These are phyloP conservation scores for Aegithalos caudatus DNA, from an alignment of 2,113 vertebrate genomes.

Conservation along the genomic window DNA sequence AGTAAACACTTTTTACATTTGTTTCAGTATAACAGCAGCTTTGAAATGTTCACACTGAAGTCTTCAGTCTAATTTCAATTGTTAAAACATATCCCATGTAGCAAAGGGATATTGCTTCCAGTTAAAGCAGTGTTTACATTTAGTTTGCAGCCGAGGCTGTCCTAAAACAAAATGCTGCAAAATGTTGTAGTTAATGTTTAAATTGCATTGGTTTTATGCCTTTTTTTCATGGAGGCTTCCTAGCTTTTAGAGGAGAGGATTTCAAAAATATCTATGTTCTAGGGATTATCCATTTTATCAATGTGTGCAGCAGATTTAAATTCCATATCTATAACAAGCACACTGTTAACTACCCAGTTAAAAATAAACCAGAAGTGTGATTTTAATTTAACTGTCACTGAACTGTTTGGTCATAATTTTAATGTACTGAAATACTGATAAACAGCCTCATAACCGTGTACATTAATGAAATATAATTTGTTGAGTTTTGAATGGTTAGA, in stretches of 20 bases:
- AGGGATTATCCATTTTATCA: not conserved
- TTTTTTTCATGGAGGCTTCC: not conserved
- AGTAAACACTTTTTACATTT: constrained; percentile 77
- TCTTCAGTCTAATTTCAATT: not conserved
- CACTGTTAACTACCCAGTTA: not conserved
- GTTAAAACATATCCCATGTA: not conserved
- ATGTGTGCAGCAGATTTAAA: not conserved
- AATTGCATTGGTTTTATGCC: not conserved
- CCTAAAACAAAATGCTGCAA: not conserved
- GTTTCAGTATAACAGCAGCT: constrained; percentile 41
- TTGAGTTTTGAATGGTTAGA: not conserved
- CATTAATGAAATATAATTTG: not conserved
- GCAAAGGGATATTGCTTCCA: not conserved
- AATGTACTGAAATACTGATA: not conserved
- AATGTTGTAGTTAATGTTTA: not conserved
- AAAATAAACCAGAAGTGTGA: not conserved
- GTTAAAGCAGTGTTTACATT: not conserved
- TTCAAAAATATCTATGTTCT: not conserved
- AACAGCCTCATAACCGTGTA: not conserved
- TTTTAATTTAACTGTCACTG: not conserved
- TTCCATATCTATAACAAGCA: not conserved
- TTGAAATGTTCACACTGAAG: constrained; percentile 28
- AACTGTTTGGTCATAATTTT: not conserved
- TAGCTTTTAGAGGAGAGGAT: not conserved
- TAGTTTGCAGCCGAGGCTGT: not conserved